These are phyloP conservation scores for Cordilura impudica DNA, from an alignment of 2,888 invertebrate species.

Conservation along the genomic window DNA sequence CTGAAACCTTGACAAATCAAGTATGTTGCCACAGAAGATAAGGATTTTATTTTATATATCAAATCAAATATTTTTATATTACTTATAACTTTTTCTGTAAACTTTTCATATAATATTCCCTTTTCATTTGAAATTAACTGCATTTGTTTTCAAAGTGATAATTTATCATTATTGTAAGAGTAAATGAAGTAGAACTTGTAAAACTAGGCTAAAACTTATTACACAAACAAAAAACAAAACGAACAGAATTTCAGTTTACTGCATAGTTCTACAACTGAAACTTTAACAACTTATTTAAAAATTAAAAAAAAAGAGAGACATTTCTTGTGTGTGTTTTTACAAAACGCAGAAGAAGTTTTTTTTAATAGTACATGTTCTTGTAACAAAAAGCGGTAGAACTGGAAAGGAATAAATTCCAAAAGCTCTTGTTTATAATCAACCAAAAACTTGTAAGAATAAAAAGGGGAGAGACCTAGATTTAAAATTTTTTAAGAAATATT, in stretches of 20 bases:
- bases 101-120: not conserved
- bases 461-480: constrained; percentile 49
- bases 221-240: constrained; percentile 19
- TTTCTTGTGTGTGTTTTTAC: not conserved
- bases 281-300: too few relatives aligned
- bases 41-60: not conserved
- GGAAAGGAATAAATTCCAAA: constrained; percentile 31
- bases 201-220: constrained; percentile 61
- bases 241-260: constrained; percentile 31
- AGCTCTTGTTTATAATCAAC: constrained; percentile 49
- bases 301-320: constrained; percentile 1
- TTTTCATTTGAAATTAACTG: constrained; percentile 29
- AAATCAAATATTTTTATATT: not conserved
- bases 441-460: constrained; percentile 35
- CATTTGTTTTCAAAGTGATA: constrained; percentile 16
- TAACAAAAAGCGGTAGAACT: not conserved
- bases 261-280: constrained; percentile 28
- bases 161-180: constrained; percentile 59
- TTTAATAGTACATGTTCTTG: not conserved
- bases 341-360: not conserved
- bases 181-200: constrained; percentile 60
- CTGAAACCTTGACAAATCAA: constrained; percentile 48
- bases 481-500: constrained; percentile 1
- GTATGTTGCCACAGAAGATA: not conserved
- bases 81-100: not conserved